phyloP scores from a whole-genome alignment of 2,888 invertebrate genomes.

The Dicyrtoma fusca region DNA sequence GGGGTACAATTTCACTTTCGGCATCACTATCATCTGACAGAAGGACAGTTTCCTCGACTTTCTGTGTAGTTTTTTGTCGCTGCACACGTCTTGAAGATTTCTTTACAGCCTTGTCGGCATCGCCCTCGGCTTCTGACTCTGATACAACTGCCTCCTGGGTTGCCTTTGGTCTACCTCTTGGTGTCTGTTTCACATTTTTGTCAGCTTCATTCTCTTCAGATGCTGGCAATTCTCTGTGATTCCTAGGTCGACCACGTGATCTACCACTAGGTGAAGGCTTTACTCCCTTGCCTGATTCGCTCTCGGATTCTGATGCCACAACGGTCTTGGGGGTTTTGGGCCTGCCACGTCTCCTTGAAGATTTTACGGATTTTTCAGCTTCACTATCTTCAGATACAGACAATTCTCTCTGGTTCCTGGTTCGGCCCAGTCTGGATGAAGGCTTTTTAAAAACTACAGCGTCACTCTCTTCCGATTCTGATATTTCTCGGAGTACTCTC shows the following conservation, averaged over 20 bases:
- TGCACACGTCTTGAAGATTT: neutral
- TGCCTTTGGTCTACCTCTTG: neutral
- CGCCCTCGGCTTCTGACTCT: neutral
- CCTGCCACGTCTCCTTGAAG: neutral
- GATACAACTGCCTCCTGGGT: neutral
- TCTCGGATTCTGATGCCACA: neutral
- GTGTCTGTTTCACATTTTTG: neutral
- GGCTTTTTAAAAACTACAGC: no score
- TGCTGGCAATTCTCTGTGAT: neutral
- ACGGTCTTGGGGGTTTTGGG: neutral
- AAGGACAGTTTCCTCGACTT: neutral
- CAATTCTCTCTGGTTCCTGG: neutral
- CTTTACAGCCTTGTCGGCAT: neutral
- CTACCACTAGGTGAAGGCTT: neutral
- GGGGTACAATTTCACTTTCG: neutral
- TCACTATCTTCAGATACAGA: neutral
- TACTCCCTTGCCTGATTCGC: neutral
- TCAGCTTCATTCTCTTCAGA: neutral
- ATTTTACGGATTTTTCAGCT: neutral
- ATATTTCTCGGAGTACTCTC: no score
- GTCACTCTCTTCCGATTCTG: no score
- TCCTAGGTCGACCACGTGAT: neutral
- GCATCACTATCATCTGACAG: neutral
- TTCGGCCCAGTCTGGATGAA: no score
- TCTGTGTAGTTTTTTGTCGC: neutral